Evolutionary conservation across 1,140 invertebrate genomes (phyloP).

Genomic region (Yoshiicerus persimilis): DNA sequence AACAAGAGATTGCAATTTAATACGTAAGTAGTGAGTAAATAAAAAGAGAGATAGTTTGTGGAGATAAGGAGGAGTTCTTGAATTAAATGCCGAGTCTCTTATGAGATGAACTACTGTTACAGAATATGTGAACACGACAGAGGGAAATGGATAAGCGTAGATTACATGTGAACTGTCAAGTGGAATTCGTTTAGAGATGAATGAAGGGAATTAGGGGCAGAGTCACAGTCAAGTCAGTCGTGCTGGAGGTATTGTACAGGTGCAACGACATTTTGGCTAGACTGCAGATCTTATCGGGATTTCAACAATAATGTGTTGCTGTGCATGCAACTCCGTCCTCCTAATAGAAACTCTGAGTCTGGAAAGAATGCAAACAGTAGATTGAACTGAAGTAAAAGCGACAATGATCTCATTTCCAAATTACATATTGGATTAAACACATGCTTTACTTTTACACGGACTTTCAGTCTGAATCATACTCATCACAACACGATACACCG

Average conservation of each 20-base stretch:
- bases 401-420: neutral
- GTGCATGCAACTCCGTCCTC: neutral
- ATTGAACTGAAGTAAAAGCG: neutral
- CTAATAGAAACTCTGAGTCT: neutral
- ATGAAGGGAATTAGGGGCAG: neutral
- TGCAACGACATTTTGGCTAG: neutral
- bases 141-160: neutral
- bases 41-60: neutral
- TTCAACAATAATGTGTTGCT: neutral
- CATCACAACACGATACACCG: no score
- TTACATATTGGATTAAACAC: neutral
- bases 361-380: neutral
- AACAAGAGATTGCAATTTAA: constrained; percentile 1
- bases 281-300: neutral
- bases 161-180: neutral
- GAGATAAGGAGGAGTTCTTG: neutral
- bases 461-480: neutral
- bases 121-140: neutral
- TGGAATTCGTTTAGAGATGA: neutral
- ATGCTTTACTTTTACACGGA: neutral
- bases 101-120: neutral
- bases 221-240: neutral
- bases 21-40: neutral
- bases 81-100: neutral
- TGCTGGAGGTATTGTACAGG: neutral